phyloP scores from a whole-genome alignment of 1,140 invertebrate genomes.

The Drosophila prosaltans region DNA sequence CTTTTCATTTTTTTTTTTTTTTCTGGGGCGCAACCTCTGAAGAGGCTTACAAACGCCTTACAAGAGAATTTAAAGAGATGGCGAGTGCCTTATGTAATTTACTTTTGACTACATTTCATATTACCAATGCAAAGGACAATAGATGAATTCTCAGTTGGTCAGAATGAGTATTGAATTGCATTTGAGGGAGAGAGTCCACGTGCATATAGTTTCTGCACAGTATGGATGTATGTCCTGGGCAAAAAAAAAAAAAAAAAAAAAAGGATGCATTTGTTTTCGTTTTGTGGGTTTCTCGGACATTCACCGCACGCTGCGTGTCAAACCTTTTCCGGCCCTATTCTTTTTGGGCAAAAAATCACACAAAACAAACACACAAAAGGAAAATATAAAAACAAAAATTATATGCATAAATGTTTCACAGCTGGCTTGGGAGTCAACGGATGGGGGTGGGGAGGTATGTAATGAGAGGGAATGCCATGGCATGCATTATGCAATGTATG shows the following conservation, averaged over 20 bases:
- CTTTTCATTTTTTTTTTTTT: conserved; percentile 23
- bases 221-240: conserved; percentile 8
- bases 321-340: conserved; percentile 40
- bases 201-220: conserved; percentile 30
- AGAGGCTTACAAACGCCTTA: conserved; percentile 75
- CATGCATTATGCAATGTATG: conserved; percentile 53
- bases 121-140: conserved; percentile 61
- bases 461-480: not conserved
- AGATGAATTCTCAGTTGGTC: conserved; percentile 35
- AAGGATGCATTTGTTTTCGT: conserved; percentile 44
- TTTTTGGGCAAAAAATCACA: conserved; percentile 11
- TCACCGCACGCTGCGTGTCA: conserved; percentile 57
- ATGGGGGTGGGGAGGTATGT: not conserved
- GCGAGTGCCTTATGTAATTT: conserved; percentile 72
- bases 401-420: conserved; percentile 68
- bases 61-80: conserved; percentile 42
- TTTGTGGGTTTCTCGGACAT: conserved; percentile 72
- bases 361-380: conserved; percentile 32
- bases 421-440: conserved; percentile 14
- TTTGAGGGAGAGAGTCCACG: conserved; percentile 37
- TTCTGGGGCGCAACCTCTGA: conserved; percentile 70
- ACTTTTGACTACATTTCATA: conserved; percentile 67
- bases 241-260: conserved; percentile 17
- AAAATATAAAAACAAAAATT: conserved; percentile 38
- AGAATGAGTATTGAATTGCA: conserved; percentile 25